Evolutionary conservation across 2,888 invertebrate species (phyloP), one percentile per base, ranked within the genome.

Genomic region (Caenorhabditis sp.): DNA sequence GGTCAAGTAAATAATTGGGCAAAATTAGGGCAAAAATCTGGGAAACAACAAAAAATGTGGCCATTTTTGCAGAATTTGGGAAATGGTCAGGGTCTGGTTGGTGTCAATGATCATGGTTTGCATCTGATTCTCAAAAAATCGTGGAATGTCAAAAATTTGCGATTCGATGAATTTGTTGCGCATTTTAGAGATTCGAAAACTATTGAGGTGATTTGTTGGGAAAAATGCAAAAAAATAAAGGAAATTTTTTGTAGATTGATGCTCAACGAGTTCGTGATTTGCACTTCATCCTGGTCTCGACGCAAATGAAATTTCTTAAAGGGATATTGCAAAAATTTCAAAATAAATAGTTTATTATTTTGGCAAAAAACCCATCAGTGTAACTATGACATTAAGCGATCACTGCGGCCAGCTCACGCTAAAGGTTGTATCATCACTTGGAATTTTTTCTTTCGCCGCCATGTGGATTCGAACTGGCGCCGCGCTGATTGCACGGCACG

Each of bases 311-410:
- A 24, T 72, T 72, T 63, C 63, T 72, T 43, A 64, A 49, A 53
- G 71, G 63, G 58, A 72, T 72, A 21, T 62, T 72, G n/a, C 63
- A 61, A 27, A 72, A 67, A 31, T 64, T 72, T 49, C 71, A 67
- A 17, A 43, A 43, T 31, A 43, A 43, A 43, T 10, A 17, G n/a
- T n/a, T n/a, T n/a, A n/a, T n/a, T n/a, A n/a, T n/a, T n/a, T n/a
- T 43, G 12, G 5, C 14, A 65, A 58, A 74, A 66, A 66, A 66
- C 72, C 78, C 78, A 76, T 78, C 78, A 66, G 78, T 76, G 78
- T 78, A 78, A 78, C 78, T 78, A 78, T 78, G 78, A 78, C 78
- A 70, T 78, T 78, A 70, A 76, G 78, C 78, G 78, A 76, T 78
- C 78, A 76, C 49, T 51, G 78, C 70, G 27, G 78, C 78, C 78